These are phyloP conservation scores for Melanotaenia maccullochi DNA, from an alignment of 2,797 vertebrate species.

Conservation along the genomic window DNA sequence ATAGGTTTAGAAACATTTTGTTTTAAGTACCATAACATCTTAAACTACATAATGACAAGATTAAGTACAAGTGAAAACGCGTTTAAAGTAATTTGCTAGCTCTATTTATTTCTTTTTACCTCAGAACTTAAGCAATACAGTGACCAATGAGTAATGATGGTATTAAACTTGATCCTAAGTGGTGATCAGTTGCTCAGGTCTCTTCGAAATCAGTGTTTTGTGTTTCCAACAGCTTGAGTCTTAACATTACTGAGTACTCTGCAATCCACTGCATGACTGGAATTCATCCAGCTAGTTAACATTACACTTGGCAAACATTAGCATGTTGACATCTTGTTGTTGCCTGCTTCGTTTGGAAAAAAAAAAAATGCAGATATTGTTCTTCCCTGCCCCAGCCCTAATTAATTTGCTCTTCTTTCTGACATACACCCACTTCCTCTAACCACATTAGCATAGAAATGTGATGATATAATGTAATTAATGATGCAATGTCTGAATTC, in stretches of 20 bases:
- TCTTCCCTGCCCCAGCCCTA: constrained; percentile 6
- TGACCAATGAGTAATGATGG: neutral
- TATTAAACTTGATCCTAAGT: neutral
- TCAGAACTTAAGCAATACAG: neutral
- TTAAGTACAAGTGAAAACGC: neutral
- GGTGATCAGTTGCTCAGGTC: neutral
- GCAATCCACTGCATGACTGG: neutral
- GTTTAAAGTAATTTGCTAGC: neutral
- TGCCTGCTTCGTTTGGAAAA: constrained; percentile 8
- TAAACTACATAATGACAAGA: neutral
- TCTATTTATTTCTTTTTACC: neutral
- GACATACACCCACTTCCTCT: constrained; percentile 16
- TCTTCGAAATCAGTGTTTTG: neutral
- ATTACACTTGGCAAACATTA: neutral
- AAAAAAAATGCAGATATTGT: constrained; percentile 5
- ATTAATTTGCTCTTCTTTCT: constrained; percentile 20
- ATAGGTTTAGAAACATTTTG: neutral
- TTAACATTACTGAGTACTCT: neutral
- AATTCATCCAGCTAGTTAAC: neutral
- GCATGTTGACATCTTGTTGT: neutral
- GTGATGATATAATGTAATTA: constrained; percentile 42
- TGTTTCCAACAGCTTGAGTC: neutral
- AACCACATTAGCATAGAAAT: constrained; percentile 59
- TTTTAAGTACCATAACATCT: neutral
- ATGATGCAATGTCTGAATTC: constrained; percentile 44